Percentiles rank a stretch among this genome's conserved stretches.
These are phyloP conservation scores for Cuculus canorus DNA, from an alignment of 2,797 vertebrate species.

Conservation along the genomic window DNA sequence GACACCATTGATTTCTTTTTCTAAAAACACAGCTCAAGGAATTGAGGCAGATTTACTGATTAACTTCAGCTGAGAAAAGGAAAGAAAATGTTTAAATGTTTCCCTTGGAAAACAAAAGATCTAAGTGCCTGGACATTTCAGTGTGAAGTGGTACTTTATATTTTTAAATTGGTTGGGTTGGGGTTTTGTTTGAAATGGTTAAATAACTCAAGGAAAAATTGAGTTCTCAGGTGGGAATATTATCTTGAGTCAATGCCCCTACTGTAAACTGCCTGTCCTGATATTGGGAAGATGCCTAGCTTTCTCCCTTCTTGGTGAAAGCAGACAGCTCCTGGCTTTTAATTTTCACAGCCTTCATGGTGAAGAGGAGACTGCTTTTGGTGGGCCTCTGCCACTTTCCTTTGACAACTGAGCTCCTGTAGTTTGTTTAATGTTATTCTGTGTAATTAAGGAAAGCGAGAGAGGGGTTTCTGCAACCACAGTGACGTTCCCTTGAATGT, in stretches of 20 bases:
- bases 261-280: not conserved
- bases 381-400: not conserved
- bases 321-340: not conserved
- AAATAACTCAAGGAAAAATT: not conserved
- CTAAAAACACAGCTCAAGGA: not conserved
- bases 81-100: not conserved
- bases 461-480: not conserved
- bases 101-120: not conserved
- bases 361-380: not conserved
- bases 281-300: not conserved
- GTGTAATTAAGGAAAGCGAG: not conserved
- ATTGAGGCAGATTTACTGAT: not conserved
- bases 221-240: not conserved
- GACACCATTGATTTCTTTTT: not conserved
- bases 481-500: not conserved
- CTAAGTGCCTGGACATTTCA: not conserved
- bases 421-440: not conserved
- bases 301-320: not conserved
- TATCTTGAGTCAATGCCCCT: not conserved
- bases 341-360: not conserved
- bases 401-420: not conserved
- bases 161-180: not conserved
- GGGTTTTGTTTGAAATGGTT: not conserved
- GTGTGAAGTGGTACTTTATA: not conserved
- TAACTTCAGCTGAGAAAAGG: not conserved